Conservation (phyloP, 2,797 vertebrate genomes). For the Vipera ursinii region DNA sequence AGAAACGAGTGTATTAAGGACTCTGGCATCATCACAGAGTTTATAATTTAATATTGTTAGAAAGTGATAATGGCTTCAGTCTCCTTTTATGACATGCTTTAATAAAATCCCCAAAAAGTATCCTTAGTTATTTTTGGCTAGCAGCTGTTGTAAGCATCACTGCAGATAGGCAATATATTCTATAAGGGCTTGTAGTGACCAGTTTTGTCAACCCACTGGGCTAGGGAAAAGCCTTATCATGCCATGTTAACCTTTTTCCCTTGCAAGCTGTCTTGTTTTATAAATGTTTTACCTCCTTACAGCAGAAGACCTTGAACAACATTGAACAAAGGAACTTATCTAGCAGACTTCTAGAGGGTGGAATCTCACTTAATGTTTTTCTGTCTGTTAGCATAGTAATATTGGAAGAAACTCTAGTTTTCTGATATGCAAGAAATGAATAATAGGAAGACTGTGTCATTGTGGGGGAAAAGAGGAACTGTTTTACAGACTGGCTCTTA, state of each 20-base stretch:
- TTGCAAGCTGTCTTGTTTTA: neutral
- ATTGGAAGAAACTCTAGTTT: neutral
- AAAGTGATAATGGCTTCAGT: slow-evolving; percentile 24
- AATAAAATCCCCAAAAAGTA: neutral
- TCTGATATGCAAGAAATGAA: neutral
- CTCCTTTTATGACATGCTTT: neutral
- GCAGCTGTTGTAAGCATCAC: neutral
- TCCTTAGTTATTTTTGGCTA: neutral
- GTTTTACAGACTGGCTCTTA: neutral
- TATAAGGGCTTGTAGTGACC: neutral
- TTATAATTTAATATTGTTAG: neutral
- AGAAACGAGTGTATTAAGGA: slow-evolving; percentile 15
- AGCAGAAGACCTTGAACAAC: neutral
- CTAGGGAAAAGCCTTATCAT: neutral
- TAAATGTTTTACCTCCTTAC: neutral
- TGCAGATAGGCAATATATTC: neutral
- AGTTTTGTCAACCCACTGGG: neutral
- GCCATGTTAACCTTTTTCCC: rapidly evolving
- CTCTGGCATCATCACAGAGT: slow-evolving; percentile 24
- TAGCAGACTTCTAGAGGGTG: neutral
- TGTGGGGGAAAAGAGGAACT: neutral
- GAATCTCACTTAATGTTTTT: neutral
- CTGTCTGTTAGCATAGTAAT: neutral
- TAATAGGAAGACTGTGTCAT: neutral
- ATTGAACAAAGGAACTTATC: neutral